phyloP scores from a whole-genome alignment of 2,113 vertebrate species.

The Aphyosemion australe region DNA sequence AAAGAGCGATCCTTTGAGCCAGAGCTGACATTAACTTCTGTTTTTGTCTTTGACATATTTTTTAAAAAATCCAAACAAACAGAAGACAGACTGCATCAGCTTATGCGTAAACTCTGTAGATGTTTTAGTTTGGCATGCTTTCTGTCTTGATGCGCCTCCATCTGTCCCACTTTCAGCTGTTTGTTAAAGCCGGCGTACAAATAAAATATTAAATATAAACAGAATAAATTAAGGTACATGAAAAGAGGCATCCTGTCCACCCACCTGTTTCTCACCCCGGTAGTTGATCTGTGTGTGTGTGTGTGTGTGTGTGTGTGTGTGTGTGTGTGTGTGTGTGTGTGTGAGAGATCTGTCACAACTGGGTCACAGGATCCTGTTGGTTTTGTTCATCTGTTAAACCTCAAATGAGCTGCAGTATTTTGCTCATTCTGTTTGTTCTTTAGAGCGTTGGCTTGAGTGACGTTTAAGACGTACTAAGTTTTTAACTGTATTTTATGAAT shows the following conservation, averaged over 20 bases:
- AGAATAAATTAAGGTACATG: slow-evolving; percentile 2
- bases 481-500: too few species aligned
- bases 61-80: neutral
- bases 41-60: slow-evolving; percentile 1
- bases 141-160: slow-evolving; percentile 11
- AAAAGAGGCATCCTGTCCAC: slow-evolving; percentile 12
- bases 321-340: neutral
- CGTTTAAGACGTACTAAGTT: too few species aligned
- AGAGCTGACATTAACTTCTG: neutral
- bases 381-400: neutral
- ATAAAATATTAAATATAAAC: slow-evolving; percentile 5
- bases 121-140: neutral
- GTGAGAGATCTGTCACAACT: slow-evolving; percentile 30
- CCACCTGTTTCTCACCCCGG: slow-evolving; percentile 17
- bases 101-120: neutral
- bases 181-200: slow-evolving; percentile 10
- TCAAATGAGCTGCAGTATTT: slow-evolving; percentile 2
- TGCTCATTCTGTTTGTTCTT: neutral
- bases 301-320: slow-evolving; percentile 2
- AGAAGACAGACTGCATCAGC: neutral
- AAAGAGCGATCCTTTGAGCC: neutral
- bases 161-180: slow-evolving; percentile 18
- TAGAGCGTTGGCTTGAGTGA: neutral
- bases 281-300: neutral
- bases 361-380: slow-evolving; percentile 16